A percentile compares a stretch with the other conserved stretches of the same genome.
Evolutionary conservation across 2,113 vertebrate species (phyloP).

Genomic region (Sterrhoptilus dennistouni): DNA sequence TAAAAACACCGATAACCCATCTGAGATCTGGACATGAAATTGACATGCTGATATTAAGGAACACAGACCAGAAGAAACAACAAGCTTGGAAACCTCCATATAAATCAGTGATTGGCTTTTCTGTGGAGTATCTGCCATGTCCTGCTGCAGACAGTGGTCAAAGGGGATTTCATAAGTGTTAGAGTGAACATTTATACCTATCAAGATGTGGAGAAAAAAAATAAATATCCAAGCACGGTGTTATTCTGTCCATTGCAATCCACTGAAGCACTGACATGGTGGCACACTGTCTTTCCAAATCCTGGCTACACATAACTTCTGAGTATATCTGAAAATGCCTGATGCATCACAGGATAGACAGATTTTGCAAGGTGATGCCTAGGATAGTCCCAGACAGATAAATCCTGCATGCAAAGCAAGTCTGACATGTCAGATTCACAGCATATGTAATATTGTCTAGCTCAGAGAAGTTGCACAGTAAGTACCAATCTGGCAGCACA

Average conservation of each 20-base stretch:
- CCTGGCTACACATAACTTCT: not conserved
- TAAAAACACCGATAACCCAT: not conserved
- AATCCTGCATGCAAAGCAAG: not conserved
- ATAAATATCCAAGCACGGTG: not conserved
- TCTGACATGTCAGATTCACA: not conserved
- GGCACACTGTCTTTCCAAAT: not conserved
- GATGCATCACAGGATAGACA: not conserved
- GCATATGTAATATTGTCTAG: not conserved
- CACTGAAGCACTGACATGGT: not conserved
- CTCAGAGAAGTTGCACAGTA: not conserved
- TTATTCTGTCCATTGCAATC: not conserved
- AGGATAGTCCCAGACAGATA: not conserved
- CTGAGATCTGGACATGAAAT: not conserved
- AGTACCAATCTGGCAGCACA: not conserved
- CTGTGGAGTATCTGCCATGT: not conserved
- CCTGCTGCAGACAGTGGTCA: not conserved
- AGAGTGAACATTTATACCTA: not conserved
- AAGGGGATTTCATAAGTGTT: not conserved
- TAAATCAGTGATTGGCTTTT: not conserved
- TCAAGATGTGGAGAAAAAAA: not conserved
- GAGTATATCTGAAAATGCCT: not conserved
- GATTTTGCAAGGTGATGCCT: not conserved
- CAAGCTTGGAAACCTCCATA: not conserved
- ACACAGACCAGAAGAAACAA: not conserved
- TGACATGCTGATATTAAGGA: not conserved